Base-by-base conservation (phyloP, 2,888 invertebrate species). In the Notodromas monacha region DNA sequence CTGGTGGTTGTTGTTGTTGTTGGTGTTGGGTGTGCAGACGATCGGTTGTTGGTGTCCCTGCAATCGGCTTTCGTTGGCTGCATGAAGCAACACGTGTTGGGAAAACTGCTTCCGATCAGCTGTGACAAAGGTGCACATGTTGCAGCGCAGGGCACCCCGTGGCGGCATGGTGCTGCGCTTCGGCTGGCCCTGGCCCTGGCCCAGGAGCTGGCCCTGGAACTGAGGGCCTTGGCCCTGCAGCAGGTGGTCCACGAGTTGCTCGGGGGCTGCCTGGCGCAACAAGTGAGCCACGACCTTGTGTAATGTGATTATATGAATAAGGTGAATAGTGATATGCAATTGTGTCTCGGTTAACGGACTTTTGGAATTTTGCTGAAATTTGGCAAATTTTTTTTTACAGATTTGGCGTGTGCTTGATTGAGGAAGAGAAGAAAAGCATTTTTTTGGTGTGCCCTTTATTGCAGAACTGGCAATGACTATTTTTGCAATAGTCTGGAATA, bases 81-180 rank as follows among this genome's bases (percentile, higher is more conserved):
- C 46, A 32, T 54, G 54, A 3, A 43, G 39, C 30, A 49, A 36
- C 35, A 51, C 40, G 36, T 54, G 54, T 31, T 44, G 42, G 10
- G 42, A 42, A 16, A 51, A 45, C 10, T 40, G 36, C 16, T 49
- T 46, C 4, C 38, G 37, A 14, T 36, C 40, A 3, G 44, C 42
- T 4, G 47, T 43, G 4, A 36, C 34, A 36, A 47, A 51, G 21
- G 44, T 43, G 38, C 55, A 55, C 14, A 51, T 38, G 33, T 40
- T 43, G 40, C 55, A 54, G 34, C 44, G 44, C 13, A 40, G 32
- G 10, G 28, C 29, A 15, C 12, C 32, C 28, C 14, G 28, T 14
- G 12, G 33, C 31, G n/a, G 36, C 32, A 30, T 31, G 16, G 14
- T 11, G 32, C 12, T 15, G 28, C n/a, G n/a, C n/a, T n/a, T 32